Conservation (phyloP, 2,888 invertebrate species). For the Stomorhina lunata region DNA sequence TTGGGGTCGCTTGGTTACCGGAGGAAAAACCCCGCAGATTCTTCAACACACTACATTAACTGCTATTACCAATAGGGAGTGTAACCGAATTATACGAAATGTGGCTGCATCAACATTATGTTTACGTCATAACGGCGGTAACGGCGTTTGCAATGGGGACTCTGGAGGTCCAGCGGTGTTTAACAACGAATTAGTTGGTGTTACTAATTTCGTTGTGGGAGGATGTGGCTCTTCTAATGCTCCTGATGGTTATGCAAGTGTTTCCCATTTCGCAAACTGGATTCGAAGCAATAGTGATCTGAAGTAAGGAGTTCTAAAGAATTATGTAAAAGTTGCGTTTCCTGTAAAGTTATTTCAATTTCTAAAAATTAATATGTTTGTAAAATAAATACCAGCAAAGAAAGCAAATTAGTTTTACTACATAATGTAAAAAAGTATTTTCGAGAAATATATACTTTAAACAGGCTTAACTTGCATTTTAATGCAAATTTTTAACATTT, state of each 20-base stretch:
- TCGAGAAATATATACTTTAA: no score
- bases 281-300: constrained; percentile 55
- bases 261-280: constrained; percentile 69
- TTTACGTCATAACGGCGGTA: constrained; percentile 68
- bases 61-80: constrained; percentile 67
- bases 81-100: constrained; percentile 65
- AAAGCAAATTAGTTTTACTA: no score
- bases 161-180: constrained; percentile 78
- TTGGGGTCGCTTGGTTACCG: constrained; percentile 73
- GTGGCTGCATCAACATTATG: constrained; percentile 72
- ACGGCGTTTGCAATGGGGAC: constrained; percentile 77
- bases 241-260: constrained; percentile 76
- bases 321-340: no score
- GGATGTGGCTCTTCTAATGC: constrained; percentile 71
- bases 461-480: no score
- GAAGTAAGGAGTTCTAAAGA: not conserved
- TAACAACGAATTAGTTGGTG: constrained; percentile 71
- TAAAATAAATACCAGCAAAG: no score
- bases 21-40: constrained; percentile 70
- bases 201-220: constrained; percentile 74
- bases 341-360: no score
- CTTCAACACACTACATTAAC: constrained; percentile 72
- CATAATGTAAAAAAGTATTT: no score
- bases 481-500: not conserved
- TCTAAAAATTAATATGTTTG: no score